A percentile compares a stretch with the other conserved stretches of the same genome.
Conservation (phyloP, 2,113 vertebrate species). For the Gadus chalcogrammus region DNA sequence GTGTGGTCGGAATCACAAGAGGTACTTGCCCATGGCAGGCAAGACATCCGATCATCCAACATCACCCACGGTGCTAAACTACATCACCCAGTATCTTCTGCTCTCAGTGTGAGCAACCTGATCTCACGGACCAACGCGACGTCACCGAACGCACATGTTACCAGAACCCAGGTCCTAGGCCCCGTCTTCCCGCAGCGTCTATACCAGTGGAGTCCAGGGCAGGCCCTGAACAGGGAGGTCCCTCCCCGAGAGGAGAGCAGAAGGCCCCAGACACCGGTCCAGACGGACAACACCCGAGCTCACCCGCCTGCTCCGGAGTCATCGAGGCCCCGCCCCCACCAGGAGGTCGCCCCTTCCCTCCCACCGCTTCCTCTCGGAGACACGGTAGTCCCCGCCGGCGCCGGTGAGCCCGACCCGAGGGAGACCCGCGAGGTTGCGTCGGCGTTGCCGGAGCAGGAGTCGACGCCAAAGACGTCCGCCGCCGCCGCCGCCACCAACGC, state of each 20-base stretch:
- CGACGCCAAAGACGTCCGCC: slow-evolving; percentile 55
- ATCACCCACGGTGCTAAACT: slow-evolving; percentile 51
- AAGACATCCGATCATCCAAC: slow-evolving; percentile 33
- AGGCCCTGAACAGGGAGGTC: slow-evolving; percentile 21
- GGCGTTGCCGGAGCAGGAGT: slow-evolving; percentile 27
- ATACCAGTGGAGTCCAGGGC: slow-evolving; percentile 23
- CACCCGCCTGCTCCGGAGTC: slow-evolving; percentile 39
- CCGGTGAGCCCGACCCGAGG: slow-evolving; percentile 26
- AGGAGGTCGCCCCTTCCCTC: slow-evolving; percentile 14
- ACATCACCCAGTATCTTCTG: slow-evolving; percentile 19
- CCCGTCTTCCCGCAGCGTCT: slow-evolving; percentile 44
- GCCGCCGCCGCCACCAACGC: slow-evolving; percentile 13
- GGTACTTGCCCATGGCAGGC: slow-evolving; percentile 37
- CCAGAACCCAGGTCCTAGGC: slow-evolving; percentile 33
- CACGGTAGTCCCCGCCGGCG: slow-evolving; percentile 3
- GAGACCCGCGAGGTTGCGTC: slow-evolving; percentile 7
- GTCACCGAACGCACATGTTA: slow-evolving; percentile 46
- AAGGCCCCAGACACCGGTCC: slow-evolving; percentile 39
- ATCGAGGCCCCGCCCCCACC: not conserved
- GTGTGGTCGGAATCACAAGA: slow-evolving; percentile 38
- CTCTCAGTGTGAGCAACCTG: slow-evolving; percentile 21
- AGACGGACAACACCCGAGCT: slow-evolving; percentile 59
- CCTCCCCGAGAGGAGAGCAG: slow-evolving; percentile 19
- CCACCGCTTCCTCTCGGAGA: slow-evolving; percentile 24
- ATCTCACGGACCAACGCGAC: slow-evolving; percentile 32